Percentiles rank a stretch among this genome's conserved stretches.
These are phyloP conservation scores for Drosophila melanica DNA, from an alignment of 1,140 invertebrate genomes.

Conservation along the genomic window DNA sequence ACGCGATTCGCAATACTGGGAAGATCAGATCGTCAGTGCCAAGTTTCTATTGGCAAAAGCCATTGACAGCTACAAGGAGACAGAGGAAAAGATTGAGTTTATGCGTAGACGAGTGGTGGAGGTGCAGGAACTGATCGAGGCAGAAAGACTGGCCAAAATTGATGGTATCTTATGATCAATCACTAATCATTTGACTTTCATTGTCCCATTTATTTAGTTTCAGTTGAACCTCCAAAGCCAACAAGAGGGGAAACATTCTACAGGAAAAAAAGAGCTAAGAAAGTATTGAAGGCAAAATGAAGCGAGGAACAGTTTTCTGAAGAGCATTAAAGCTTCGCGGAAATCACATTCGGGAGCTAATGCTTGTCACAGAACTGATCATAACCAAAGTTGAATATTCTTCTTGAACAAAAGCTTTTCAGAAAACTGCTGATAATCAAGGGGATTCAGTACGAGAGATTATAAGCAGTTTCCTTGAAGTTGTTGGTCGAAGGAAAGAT, in stretches of 20 bases:
- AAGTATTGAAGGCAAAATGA: no score
- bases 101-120: conserved; percentile 24
- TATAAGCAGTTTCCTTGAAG: neutral
- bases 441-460: neutral
- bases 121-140: conserved; percentile 1
- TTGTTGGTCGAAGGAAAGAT: no score
- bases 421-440: neutral
- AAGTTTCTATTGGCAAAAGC: conserved; percentile 1
- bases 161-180: neutral
- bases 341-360: no score
- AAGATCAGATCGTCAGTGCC: conserved; percentile 5
- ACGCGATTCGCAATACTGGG: conserved; percentile 8
- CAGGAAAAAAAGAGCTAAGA: no score
- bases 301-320: no score
- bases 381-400: no score
- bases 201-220: neutral
- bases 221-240: neutral
- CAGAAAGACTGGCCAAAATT: neutral
- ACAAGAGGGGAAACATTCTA: no score
- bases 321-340: no score
- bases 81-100: neutral
- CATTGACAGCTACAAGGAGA: neutral
- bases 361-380: no score
- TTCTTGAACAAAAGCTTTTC: neutral
- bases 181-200: no score